These are phyloP conservation scores for Thera obeliscata DNA, from an alignment of 2,888 invertebrate genomes.

Conservation along the genomic window DNA sequence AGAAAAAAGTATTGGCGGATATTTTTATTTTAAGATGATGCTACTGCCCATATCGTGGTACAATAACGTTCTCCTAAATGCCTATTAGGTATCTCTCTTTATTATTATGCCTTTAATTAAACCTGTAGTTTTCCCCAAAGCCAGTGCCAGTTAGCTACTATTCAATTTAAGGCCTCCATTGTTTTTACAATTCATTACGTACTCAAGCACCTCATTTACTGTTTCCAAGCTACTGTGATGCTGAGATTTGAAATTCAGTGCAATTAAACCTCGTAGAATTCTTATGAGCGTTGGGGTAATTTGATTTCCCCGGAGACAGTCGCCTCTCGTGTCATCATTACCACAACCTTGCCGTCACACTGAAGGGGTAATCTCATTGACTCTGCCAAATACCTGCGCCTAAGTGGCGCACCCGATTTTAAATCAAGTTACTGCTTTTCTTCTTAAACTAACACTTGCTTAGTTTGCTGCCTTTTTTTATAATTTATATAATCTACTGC, in stretches of 20 bases:
- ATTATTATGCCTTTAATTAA: too few relatives aligned
- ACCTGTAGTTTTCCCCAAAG: too few relatives aligned
- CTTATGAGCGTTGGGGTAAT: slow-evolving; percentile 44
- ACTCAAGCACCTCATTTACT: neutral
- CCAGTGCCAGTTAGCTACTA: too few relatives aligned
- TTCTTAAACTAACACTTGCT: neutral
- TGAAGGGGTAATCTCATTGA: slow-evolving; percentile 25
- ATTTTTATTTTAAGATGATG: too few relatives aligned
- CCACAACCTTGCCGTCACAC: slow-evolving; percentile 22
- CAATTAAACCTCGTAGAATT: slow-evolving; percentile 43
- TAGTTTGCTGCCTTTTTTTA: too few relatives aligned
- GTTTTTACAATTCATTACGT: neutral
- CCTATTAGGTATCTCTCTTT: too few relatives aligned
- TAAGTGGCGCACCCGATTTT: neutral
- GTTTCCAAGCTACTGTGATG: slow-evolving; percentile 9
- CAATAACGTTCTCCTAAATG: too few relatives aligned
- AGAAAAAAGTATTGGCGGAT: too few relatives aligned
- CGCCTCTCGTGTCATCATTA: slow-evolving; percentile 29
- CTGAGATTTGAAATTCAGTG: slow-evolving; percentile 36
- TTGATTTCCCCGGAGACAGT: slow-evolving; percentile 42
- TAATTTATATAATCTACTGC: too few relatives aligned
- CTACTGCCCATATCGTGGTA: too few relatives aligned
- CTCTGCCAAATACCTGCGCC: neutral
- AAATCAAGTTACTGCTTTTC: neutral
- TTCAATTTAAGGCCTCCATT: too few relatives aligned